A percentile compares a stretch with the other conserved stretches of the same genome.
phyloP scores from a whole-genome alignment of 1,140 invertebrate genomes.

The Nasonia vitripennis region DNA sequence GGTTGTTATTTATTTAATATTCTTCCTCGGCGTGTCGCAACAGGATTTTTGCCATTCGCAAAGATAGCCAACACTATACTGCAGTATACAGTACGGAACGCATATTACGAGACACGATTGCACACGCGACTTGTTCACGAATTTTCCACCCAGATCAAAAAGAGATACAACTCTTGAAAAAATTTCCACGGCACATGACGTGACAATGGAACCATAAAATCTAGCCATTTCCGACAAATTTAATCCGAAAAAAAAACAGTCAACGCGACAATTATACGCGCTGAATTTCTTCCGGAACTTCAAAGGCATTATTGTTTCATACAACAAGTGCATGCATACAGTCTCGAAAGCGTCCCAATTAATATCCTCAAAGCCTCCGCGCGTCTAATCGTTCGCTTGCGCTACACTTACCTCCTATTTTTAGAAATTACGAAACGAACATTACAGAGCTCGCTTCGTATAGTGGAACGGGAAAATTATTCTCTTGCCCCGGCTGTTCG shows the following conservation, averaged over 20 bases:
- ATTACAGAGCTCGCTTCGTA: neutral
- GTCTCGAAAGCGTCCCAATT: neutral
- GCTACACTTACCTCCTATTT: neutral
- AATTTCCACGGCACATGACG: neutral
- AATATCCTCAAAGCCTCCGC: neutral
- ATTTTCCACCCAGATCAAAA: no score
- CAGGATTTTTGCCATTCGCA: no score
- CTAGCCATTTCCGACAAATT: neutral
- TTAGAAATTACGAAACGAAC: constrained; percentile 1
- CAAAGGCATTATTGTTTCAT: neutral
- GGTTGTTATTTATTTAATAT: no score
- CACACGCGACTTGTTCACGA: no score
- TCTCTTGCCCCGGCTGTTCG: neutral
- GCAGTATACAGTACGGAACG: no score
- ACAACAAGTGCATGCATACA: no score
- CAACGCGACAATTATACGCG: no score
- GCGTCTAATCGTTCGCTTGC: neutral
- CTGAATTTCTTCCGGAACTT: neutral
- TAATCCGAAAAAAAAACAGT: no score
- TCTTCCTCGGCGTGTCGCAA: no score
- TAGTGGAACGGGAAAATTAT: neutral
- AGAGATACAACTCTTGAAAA: neutral
- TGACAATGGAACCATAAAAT: constrained; percentile 16
- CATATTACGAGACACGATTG: no score
- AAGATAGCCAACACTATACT: no score